Percentiles rank a stretch among this genome's conserved stretches.
Evolutionary conservation across 2,113 vertebrate genomes (phyloP).

Genomic region (Strigops habroptila): DNA sequence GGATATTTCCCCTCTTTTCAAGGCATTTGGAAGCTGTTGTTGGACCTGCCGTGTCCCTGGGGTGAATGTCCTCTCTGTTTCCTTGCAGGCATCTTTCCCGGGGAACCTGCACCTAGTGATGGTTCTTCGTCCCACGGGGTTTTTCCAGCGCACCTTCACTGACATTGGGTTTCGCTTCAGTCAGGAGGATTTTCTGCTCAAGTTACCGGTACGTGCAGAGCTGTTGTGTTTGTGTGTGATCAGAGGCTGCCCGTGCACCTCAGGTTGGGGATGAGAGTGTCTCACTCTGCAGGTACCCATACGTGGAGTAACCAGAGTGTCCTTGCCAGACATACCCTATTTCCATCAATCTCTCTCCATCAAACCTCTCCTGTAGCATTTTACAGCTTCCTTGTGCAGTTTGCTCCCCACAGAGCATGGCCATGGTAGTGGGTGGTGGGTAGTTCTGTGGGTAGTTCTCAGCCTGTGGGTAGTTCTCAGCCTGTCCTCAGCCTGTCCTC

Average conservation of each 20-base stretch:
- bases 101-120: slow-evolving; percentile 93
- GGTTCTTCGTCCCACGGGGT: slow-evolving; percentile 92
- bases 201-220: slow-evolving; percentile 84
- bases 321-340: background rate
- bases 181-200: slow-evolving; percentile 95
- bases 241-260: background rate
- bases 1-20: background rate
- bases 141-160: slow-evolving; percentile 95
- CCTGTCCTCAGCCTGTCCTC: background rate
- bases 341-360: background rate
- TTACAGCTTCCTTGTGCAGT: background rate
- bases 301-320: background rate
- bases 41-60: background rate
- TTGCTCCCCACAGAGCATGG: background rate
- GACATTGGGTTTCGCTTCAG: slow-evolving; percentile 96
- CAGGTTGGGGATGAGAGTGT: fast-evolving
- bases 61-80: background rate
- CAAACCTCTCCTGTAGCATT: background rate
- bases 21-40: fast-evolving
- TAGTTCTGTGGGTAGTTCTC: no score
- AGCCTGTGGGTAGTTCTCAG: background rate
- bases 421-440: background rate
- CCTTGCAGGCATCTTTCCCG: slow-evolving; percentile 87
- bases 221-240: background rate
- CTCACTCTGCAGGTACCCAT: background rate